A percentile compares a stretch with the other conserved stretches of the same genome.
These are phyloP conservation scores for Silurus asotus DNA, from an alignment of 2,113 vertebrate species.

Conservation along the genomic window DNA sequence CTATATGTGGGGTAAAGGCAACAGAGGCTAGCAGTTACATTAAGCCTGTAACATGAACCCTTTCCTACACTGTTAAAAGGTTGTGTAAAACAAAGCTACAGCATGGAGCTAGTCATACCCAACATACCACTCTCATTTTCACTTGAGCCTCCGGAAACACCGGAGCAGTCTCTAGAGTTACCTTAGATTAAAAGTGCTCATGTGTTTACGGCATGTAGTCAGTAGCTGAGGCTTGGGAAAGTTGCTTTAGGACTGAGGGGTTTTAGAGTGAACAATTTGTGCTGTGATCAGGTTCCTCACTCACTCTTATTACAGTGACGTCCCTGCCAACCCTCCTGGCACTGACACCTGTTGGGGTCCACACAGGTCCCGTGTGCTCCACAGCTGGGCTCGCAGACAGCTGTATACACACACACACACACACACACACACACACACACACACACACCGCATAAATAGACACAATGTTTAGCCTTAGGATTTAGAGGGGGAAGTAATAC, in stretches of 20 bases:
- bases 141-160: slow-evolving; percentile 27
- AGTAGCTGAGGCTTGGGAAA: accelerated
- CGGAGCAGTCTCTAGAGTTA: slow-evolving; percentile 33
- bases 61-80: neutral
- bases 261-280: slow-evolving; percentile 7
- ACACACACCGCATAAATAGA: slow-evolving; percentile 42
- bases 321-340: slow-evolving; percentile 84
- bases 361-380: slow-evolving; percentile 78
- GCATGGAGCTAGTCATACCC: neutral
- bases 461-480: slow-evolving; percentile 52
- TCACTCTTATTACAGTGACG: slow-evolving; percentile 88
- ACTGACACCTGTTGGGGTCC: slow-evolving; percentile 85
- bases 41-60: slow-evolving; percentile 11
- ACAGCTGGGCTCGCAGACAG: slow-evolving; percentile 84
- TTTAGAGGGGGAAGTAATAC: slow-evolving; percentile 19
- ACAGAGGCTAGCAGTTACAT: neutral
- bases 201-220: slow-evolving; percentile 43
- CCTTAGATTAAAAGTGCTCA: slow-evolving; percentile 47
- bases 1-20: neutral
- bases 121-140: slow-evolving; percentile 6
- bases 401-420: slow-evolving; percentile 66
- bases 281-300: slow-evolving; percentile 59
- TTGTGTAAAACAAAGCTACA: neutral
- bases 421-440: slow-evolving; percentile 43
- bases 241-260: neutral